phyloP scores from a whole-genome alignment of 2,113 vertebrate species.

The Cardinalis cardinalis region DNA sequence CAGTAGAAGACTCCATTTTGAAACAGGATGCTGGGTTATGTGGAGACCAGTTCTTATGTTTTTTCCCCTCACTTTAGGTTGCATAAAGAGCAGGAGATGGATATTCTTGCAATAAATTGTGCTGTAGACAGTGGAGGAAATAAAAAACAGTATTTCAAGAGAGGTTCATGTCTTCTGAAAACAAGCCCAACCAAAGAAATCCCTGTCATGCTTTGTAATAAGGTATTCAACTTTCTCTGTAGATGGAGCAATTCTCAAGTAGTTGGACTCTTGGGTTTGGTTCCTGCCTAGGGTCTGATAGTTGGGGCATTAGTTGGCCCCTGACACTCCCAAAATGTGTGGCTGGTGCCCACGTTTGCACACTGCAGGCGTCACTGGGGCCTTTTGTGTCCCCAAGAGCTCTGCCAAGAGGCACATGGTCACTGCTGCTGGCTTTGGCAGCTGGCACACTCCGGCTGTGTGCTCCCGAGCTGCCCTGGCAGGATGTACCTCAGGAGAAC shows the following conservation, averaged over 20 bases:
- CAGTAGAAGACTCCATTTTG: not conserved
- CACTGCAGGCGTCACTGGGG: fast-evolving
- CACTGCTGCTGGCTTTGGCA: fast-evolving
- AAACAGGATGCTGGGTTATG: not conserved
- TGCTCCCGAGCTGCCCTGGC: not conserved
- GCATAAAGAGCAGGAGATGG: not conserved
- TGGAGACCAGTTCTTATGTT: fast-evolving
- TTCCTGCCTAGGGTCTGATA: not conserved
- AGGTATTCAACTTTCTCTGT: not conserved
- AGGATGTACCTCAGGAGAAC: not conserved
- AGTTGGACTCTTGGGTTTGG: not conserved
- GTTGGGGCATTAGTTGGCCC: not conserved
- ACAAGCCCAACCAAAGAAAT: not conserved
- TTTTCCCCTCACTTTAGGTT: not conserved
- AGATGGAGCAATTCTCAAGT: not conserved
- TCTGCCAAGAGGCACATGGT: not conserved
- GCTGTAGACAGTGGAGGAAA: not conserved
- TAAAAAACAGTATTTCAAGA: not conserved
- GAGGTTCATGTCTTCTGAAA: not conserved
- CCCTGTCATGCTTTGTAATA: not conserved
- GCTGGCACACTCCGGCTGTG: not conserved
- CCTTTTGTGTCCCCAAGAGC: not conserved
- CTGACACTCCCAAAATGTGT: fast-evolving
- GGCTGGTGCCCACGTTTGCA: not conserved
- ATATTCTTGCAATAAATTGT: not conserved